Conservation (phyloP, 2,113 vertebrate genomes). For the Arothron firmamentum region DNA sequence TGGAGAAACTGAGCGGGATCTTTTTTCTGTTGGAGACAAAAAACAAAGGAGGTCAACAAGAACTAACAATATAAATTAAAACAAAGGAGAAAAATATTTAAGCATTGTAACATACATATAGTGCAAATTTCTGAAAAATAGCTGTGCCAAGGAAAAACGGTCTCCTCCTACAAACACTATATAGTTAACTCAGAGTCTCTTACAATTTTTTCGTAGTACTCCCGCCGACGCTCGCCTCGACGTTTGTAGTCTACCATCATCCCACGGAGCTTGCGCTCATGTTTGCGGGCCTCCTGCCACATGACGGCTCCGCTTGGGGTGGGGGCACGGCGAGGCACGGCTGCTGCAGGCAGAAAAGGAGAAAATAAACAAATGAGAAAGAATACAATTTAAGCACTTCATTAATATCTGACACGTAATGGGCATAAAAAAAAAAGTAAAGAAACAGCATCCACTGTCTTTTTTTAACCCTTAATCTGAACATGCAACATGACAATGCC, state of each 20-base stretch:
- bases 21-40: conserved; percentile 80
- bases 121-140: too few relatives aligned
- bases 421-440: too few relatives aligned
- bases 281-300: conserved; percentile 96
- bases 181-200: conserved; percentile 39
- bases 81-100: too few relatives aligned
- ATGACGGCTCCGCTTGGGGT: conserved; percentile 82
- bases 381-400: background rate
- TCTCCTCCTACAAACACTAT: background rate
- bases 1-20: conserved; percentile 95
- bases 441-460: too few relatives aligned
- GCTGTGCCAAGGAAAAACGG: too few relatives aligned
- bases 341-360: conserved; percentile 50
- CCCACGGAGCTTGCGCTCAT: conserved; percentile 93
- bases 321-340: conserved; percentile 75
- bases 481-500: too few relatives aligned
- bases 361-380: background rate
- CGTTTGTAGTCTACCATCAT: conserved; percentile 99
- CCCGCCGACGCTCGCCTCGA: conserved; percentile 86
- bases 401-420: too few relatives aligned
- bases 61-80: background rate
- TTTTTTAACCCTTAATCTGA: too few relatives aligned
- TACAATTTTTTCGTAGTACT: conserved; percentile 95
- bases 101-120: too few relatives aligned
- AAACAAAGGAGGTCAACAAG: background rate